Base-by-base conservation (phyloP, 1,140 invertebrate genomes). In the Heliothis virescens region DNA sequence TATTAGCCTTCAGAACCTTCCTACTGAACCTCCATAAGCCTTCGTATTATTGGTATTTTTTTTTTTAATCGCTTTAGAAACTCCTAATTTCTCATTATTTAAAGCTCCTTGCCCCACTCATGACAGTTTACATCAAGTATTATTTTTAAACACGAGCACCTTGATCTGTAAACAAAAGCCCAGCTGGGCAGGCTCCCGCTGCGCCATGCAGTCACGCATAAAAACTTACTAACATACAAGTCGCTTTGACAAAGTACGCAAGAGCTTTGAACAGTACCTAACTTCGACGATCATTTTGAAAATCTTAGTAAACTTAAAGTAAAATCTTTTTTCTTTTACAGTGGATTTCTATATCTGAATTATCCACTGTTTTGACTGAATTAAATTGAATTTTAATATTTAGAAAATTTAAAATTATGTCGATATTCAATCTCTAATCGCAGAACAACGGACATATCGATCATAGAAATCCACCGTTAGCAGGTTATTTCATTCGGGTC, bases 61-160 rank as follows among this genome's bases (percentile, higher is more conserved):
- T 41, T 41, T 41, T 41, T 41, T 9, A 41, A 41, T 9, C 34
- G 34, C 0, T 7, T 41, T 41, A 41, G 34, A 41, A 7, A 41
- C 34, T 9, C 7, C 34, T 7, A 15, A 65, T 65, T 18, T 47
- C 41, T 72, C 69, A 55, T 16, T 55, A 29, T 74, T 50, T 69
- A 50, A 69, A 74, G 41, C 55, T 59, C 55, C n/a, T 13, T 48
- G 34, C 34, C 52, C 72, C 72, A 59, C 72, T 60, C 53, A 74
- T 34, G 29, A 57, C 29, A 41, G 21, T 53, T 74, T 53, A 59
- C 29, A 60, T 47, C 18, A 48, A 60, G 55, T 59, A 74, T 47
- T 74, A 74, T 74, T 74, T 74, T 74, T 74, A 74, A 73, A 73
- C 71, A 59, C 34, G 55, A 74, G 72, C 52, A 73, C 26, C 72